Conservation (phyloP, 2,113 vertebrate genomes). For the Burhinus oedicnemus region DNA sequence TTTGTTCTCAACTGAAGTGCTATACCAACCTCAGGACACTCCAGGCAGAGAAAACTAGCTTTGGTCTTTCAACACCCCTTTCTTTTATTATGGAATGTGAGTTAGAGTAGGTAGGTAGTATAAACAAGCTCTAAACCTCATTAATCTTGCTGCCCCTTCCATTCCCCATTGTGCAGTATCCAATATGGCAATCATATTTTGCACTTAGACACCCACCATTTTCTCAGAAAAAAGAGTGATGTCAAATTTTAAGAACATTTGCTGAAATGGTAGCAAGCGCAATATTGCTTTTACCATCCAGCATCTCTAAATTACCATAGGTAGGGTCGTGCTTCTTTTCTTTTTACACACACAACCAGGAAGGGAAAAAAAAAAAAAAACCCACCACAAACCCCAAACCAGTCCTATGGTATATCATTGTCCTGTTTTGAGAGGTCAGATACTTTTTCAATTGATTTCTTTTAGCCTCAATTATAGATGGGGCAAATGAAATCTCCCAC, state of each 20-base stretch:
- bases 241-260: background rate
- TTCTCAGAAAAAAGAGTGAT: background rate
- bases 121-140: conserved; percentile 49
- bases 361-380: background rate
- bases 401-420: background rate
- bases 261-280: background rate
- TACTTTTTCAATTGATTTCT: background rate
- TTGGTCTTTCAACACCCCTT: conserved; percentile 49
- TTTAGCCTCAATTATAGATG: background rate
- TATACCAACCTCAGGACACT: background rate
- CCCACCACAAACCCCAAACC: too few species aligned
- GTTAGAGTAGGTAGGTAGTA: background rate
- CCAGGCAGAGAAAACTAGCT: background rate
- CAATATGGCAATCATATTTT: background rate
- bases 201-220: background rate
- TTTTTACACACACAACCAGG: background rate
- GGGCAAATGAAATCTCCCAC: background rate
- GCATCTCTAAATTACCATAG: background rate
- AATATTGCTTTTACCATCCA: background rate
- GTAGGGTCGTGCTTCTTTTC: background rate
- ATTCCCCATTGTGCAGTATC: background rate
- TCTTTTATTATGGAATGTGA: conserved; percentile 29
- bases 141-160: conserved; percentile 20
- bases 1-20: background rate
- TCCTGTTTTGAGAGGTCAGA: background rate